Percentiles rank a stretch among this genome's conserved stretches.
These are phyloP conservation scores for Camarhynchus parvulus DNA, from an alignment of 2,113 vertebrate genomes.

Conservation along the genomic window DNA sequence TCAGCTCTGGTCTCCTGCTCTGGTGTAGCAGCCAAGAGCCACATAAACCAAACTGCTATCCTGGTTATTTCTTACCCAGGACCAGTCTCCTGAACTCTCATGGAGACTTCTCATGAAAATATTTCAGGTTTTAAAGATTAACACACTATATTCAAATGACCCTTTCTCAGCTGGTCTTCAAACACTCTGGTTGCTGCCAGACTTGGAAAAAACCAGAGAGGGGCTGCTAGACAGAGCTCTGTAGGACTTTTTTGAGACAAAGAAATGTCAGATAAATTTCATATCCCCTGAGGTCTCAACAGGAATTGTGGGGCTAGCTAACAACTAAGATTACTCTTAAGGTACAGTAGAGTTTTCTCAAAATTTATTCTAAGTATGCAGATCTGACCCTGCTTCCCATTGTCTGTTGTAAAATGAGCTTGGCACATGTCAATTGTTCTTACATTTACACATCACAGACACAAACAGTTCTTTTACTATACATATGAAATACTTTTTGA, in stretches of 20 bases:
- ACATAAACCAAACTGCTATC: not conserved
- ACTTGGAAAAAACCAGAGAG: not conserved
- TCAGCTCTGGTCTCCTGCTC: not conserved
- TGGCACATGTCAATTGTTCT: not conserved
- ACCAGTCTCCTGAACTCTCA: not conserved
- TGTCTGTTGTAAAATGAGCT: not conserved
- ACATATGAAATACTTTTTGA: not conserved
- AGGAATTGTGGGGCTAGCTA: not conserved
- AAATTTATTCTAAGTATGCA: not conserved
- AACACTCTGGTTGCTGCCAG: not conserved
- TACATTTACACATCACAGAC: not conserved
- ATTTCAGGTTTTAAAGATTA: not conserved
- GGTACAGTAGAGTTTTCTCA: not conserved
- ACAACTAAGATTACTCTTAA: not conserved
- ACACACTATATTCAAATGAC: not conserved
- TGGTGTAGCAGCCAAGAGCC: not conserved
- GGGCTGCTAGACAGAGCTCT: not conserved
- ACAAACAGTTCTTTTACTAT: not conserved
- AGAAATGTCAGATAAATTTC: not conserved
- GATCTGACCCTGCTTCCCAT: not conserved
- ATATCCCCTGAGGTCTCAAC: not conserved
- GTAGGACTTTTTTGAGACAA: not conserved
- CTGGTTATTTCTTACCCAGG: not conserved
- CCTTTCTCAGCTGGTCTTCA: not conserved
- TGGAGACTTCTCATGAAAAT: not conserved